Conservation (phyloP, 2,797 vertebrate genomes). For the Pangasius macronema region DNA sequence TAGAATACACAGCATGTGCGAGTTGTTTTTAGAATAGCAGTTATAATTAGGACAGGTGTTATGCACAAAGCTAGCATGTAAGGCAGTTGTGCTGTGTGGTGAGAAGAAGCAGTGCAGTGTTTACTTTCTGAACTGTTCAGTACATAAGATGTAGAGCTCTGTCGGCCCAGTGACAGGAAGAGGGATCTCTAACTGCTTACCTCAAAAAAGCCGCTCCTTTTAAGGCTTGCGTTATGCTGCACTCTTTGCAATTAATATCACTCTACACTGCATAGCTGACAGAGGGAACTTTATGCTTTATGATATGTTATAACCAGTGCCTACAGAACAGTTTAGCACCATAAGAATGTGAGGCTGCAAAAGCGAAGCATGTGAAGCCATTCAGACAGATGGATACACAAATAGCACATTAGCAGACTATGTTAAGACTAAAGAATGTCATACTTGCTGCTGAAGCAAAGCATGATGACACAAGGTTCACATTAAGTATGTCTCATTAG, state of each 20-base stretch:
- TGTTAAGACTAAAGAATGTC: neutral
- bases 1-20: neutral
- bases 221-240: slow-evolving; percentile 39
- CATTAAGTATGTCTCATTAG: slow-evolving; percentile 3
- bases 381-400: slow-evolving; percentile 14
- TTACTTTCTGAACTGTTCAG: slow-evolving; percentile 1
- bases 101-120: neutral
- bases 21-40: slow-evolving; percentile 37
- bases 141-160: slow-evolving; percentile 31
- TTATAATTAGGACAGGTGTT: slow-evolving; percentile 39
- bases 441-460: neutral
- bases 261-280: slow-evolving; percentile 12
- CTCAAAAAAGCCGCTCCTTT: slow-evolving; percentile 39
- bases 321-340: neutral
- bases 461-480: neutral
- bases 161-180: slow-evolving; percentile 36
- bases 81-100: slow-evolving; percentile 15
- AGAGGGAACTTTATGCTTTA: neutral
- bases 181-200: slow-evolving; percentile 23
- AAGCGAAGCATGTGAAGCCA: neutral
- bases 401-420: neutral
- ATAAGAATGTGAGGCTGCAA: neutral
- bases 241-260: slow-evolving; percentile 34
- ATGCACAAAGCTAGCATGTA: slow-evolving; percentile 17
- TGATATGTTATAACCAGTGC: neutral